Conservation (phyloP, 37 sponge, comb jelly and placozoan genomes). For the Amphimedon queenslandica region DNA sequence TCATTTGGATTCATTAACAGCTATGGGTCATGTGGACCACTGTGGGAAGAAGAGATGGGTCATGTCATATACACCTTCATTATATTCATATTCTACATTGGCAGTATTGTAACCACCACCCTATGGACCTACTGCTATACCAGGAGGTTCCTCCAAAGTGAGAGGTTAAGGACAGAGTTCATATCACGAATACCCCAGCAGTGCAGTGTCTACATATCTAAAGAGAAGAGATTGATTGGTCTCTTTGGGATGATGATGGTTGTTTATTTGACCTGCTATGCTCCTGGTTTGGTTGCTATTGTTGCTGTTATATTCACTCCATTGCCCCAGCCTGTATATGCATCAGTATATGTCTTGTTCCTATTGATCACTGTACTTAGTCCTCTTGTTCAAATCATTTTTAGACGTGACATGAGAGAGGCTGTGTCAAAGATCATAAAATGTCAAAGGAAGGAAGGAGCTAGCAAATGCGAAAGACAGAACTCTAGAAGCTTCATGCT, state of each 20-base stretch:
- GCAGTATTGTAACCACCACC: slow-evolving; percentile 17
- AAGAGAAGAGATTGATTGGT: slow-evolving; percentile 3
- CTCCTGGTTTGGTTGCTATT: slow-evolving; percentile 7
- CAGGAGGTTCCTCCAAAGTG: slow-evolving; percentile 3
- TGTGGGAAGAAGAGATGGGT: neutral
- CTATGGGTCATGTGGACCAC: slow-evolving; percentile 5
- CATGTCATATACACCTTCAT: slow-evolving; percentile 13
- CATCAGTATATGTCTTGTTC: slow-evolving; percentile 10
- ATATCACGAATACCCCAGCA: too few relatives aligned
- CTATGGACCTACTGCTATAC: slow-evolving; percentile 27
- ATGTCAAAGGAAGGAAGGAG: too few relatives aligned
- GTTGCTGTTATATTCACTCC: neutral
- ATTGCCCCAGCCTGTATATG: neutral
- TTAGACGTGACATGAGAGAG: too few relatives aligned
- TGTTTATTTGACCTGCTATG: neutral
- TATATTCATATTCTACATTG: neutral
- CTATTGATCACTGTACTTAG: too few relatives aligned
- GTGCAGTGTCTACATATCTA: slow-evolving; percentile 3
- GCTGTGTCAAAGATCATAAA: too few relatives aligned
- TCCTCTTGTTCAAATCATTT: too few relatives aligned
- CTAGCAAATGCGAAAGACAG: too few relatives aligned
- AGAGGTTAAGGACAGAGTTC: neutral
- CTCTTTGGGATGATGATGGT: slow-evolving; percentile 16
- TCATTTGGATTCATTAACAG: neutral
- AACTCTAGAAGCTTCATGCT: too few relatives aligned